Conservation (phyloP, 2,888 invertebrate species). For the Drosophila kokeensis region DNA sequence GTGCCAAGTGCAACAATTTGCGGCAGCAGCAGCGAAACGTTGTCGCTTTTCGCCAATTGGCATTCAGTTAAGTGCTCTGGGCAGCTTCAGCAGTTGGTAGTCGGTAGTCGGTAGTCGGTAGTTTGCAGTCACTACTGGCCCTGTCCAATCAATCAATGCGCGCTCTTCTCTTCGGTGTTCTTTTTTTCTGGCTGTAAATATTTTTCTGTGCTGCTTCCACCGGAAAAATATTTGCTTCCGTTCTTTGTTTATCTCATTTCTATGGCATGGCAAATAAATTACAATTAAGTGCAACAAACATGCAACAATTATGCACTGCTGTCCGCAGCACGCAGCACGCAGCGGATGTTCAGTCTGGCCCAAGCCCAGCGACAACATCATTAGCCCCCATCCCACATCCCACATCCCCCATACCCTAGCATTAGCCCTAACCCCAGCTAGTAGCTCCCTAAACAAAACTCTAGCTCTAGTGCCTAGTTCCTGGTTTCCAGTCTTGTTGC, state of each 20-base stretch:
- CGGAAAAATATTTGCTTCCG: slow-evolving; percentile 79
- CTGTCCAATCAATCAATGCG: slow-evolving; percentile 59
- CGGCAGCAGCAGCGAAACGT: slow-evolving; percentile 32
- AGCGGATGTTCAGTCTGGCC: slow-evolving; percentile 61
- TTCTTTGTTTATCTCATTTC: slow-evolving; percentile 60
- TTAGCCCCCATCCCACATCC: slow-evolving; percentile 46
- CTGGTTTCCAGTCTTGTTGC: slow-evolving; percentile 12
- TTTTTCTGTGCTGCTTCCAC: slow-evolving; percentile 60
- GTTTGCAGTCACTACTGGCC: background rate
- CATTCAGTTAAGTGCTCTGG: slow-evolving; percentile 52
- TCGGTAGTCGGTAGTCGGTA: background rate
- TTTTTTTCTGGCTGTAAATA: slow-evolving; percentile 18
- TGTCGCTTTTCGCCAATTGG: slow-evolving; percentile 59
- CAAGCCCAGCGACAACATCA: slow-evolving; percentile 64
- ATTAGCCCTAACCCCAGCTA: background rate
- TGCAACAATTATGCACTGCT: slow-evolving; percentile 67
- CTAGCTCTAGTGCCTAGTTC: slow-evolving; percentile 15
- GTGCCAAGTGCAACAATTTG: slow-evolving; percentile 32
- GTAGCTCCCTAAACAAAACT: slow-evolving; percentile 14
- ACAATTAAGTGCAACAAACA: slow-evolving; percentile 77
- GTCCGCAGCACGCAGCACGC: slow-evolving; percentile 33
- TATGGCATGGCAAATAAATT: slow-evolving; percentile 71
- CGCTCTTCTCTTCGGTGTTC: background rate
- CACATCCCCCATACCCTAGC: slow-evolving; percentile 7
- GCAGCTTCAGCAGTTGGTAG: slow-evolving; percentile 6